Evolutionary conservation across 2,888 invertebrate species (phyloP).

Genomic region (Melinaea marsaeus): DNA sequence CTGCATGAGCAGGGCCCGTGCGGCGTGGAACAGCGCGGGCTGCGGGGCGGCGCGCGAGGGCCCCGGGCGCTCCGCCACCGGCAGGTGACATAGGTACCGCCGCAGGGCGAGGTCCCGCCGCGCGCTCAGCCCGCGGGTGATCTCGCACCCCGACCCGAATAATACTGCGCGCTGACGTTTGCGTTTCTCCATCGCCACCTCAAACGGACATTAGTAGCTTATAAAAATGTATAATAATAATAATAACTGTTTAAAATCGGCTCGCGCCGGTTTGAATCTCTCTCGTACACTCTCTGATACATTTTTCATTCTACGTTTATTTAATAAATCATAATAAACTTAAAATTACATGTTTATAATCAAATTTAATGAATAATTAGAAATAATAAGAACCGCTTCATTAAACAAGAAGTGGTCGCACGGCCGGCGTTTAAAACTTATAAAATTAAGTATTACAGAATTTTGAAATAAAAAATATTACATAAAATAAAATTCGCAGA

Average conservation of each 20-base stretch:
- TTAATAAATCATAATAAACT: background rate
- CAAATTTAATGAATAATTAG: background rate
- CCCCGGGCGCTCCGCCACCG: slow-evolving; percentile 79
- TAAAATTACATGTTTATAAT: background rate
- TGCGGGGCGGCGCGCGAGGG: slow-evolving; percentile 66
- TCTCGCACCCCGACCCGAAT: slow-evolving; percentile 85
- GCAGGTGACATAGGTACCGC: slow-evolving; percentile 82
- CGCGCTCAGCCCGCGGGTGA: slow-evolving; percentile 87
- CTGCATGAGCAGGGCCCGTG: slow-evolving; percentile 73
- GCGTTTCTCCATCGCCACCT: slow-evolving; percentile 80
- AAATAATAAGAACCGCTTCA: background rate
- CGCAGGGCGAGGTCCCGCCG: slow-evolving; percentile 86
- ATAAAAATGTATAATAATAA: background rate
- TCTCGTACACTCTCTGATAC: too few relatives aligned
- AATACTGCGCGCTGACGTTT: slow-evolving; percentile 81
- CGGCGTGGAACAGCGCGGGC: slow-evolving; percentile 75
- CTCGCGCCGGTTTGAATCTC: too few relatives aligned
- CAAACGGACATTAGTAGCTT: slow-evolving; percentile 32
- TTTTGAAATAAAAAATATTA: too few relatives aligned
- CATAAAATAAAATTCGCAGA: too few relatives aligned
- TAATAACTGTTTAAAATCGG: too few relatives aligned
- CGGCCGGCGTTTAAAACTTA: too few relatives aligned
- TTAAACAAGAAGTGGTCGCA: too few relatives aligned
- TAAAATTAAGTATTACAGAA: too few relatives aligned
- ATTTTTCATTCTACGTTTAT: too few relatives aligned